Conservation (phyloP, 2,888 invertebrate genomes). For the Cataglyphis albicans region DNA sequence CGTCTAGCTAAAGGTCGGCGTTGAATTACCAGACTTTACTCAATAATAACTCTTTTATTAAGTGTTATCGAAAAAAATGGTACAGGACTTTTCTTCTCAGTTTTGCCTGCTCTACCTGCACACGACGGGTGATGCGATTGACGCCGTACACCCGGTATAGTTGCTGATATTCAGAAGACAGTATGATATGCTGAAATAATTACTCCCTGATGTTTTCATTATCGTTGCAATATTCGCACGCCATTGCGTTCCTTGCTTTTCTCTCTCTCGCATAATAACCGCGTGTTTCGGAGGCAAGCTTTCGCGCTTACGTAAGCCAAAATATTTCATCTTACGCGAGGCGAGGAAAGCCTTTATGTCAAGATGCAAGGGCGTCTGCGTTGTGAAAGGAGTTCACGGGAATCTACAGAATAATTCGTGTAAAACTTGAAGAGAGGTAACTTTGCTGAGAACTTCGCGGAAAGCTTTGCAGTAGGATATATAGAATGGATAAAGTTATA, state of each 20-base stretch:
- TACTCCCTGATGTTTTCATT: conserved; percentile 70
- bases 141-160: not conserved
- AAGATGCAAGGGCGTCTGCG: conserved; percentile 34
- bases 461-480: conserved; percentile 16
- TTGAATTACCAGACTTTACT: too few relatives aligned
- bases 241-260: conserved; percentile 37
- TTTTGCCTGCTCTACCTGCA: too few relatives aligned
- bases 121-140: too few relatives aligned
- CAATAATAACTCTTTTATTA: too few relatives aligned
- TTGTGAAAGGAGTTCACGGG: conserved; percentile 43
- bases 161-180: conserved; percentile 23
- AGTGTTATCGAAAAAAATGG: too few relatives aligned
- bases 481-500: conserved; percentile 4
- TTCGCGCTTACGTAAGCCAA: conserved; percentile 50
- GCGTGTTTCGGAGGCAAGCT: conserved; percentile 44
- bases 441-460: conserved; percentile 24
- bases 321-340: conserved; percentile 54
- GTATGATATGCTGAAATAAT: conserved; percentile 61
- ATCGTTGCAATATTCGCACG: conserved; percentile 66
- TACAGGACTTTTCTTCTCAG: too few relatives aligned
- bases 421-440: conserved; percentile 35
- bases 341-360: conserved; percentile 45
- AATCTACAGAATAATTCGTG: conserved; percentile 46
- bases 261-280: conserved; percentile 41
- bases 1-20: too few relatives aligned